Evolutionary conservation across 2,113 vertebrate genomes (phyloP), one percentile per base, ranked within the genome.

Genomic region (Odocoileus hemionus): DNA sequence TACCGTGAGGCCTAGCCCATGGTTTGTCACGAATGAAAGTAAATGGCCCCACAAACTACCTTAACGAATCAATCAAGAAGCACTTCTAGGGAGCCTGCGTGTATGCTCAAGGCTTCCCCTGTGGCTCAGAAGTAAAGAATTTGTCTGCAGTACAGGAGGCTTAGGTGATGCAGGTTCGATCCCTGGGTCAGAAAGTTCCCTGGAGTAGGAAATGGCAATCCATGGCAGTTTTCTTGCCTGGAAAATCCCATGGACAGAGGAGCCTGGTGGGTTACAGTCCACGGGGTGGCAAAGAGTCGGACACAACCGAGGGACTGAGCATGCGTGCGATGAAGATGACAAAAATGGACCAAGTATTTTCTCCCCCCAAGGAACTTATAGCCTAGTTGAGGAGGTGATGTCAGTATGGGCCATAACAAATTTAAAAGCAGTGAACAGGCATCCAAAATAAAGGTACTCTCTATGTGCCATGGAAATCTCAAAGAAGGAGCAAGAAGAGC

Each of bases 201-300:
- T 76, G 70, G 36, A 76, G 23, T 25, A 26, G 21, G 36, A 43
- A 76, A 76, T 0, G 3, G 70, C 36, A 25, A 26, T 4, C 70
- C 70, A 43, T 16, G 23, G 36, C 23, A 3, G 6, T 43, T 7
- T 14, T 43, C 70, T 76, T 26, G 1, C 1, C 6, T 76, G 70
- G 36, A 76, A 33, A 76, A 76, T 43, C 23, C 70, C 36, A 14
- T 25, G 36, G 23, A 26, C 36, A 76, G 36, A 43, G 36, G 21
- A 74, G 67, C 67, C 36, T 74, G 67, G 70, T 76, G 36, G 70
- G 70, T 5, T 7, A 26, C 6, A 14, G 12, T 43, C 23, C 36
- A 43, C 4, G 0, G 70, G 0, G 5, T 3, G 36, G 6, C 11
- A 3, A 25, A 57, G 55, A 7, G 36, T 43, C 1, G 0, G 36